Conservation (phyloP, 2,888 invertebrate species). For the Allygus modestus region DNA sequence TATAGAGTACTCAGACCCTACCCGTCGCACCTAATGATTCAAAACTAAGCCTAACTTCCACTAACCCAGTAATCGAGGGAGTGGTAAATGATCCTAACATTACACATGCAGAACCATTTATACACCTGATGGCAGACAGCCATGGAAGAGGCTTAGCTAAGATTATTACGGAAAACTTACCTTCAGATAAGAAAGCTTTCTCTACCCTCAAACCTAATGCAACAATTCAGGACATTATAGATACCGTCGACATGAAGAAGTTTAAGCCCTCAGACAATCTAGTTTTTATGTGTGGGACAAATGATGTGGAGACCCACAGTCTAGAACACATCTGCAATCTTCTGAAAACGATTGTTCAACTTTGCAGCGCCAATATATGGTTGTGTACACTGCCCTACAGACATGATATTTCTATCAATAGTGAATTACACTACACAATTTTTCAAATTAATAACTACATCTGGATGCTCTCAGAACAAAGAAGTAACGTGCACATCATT, state of each 20-base stretch:
- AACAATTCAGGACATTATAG: not conserved
- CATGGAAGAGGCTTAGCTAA: conserved; percentile 1
- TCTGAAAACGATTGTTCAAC: not conserved
- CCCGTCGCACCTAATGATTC: no score
- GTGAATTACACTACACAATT: not conserved
- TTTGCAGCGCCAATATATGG: not conserved
- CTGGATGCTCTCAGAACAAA: not conserved
- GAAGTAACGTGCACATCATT: not conserved
- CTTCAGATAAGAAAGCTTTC: not conserved
- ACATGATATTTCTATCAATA: not conserved
- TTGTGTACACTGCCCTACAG: not conserved
- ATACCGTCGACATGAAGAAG: not conserved
- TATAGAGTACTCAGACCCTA: not conserved
- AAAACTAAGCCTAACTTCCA: no score
- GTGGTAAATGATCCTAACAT: not conserved
- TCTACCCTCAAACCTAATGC: not conserved
- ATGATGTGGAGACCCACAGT: not conserved
- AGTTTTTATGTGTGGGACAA: not conserved
- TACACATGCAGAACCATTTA: not conserved
- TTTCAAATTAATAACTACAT: not conserved
- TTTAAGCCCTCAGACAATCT: not conserved
- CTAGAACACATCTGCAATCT: not conserved
- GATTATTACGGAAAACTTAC: not conserved
- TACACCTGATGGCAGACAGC: not conserved
- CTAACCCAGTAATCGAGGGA: not conserved